Conservation (phyloP, 2,888 invertebrate genomes). For the Globia sparganii region DNA sequence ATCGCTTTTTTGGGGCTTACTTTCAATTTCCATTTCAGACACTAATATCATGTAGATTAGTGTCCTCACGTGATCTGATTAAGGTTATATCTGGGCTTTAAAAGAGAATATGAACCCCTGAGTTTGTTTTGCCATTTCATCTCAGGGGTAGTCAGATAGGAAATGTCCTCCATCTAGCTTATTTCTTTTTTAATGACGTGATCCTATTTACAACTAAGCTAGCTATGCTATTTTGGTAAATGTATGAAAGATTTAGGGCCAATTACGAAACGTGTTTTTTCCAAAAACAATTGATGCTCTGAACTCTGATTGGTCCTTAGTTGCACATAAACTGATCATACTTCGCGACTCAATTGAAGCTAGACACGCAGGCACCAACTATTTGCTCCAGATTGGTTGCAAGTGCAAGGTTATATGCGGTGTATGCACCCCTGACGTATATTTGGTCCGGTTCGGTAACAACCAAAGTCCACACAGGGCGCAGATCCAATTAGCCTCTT, state of each 20-base stretch:
- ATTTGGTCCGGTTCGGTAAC: slow-evolving; percentile 16
- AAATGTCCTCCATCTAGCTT: no score
- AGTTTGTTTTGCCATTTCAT: background rate
- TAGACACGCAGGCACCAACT: slow-evolving; percentile 44
- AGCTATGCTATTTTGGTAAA: no score
- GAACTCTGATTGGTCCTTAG: slow-evolving; percentile 16
- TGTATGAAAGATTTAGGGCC: background rate
- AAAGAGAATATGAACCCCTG: background rate
- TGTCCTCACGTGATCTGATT: background rate
- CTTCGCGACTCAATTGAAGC: slow-evolving; percentile 38
- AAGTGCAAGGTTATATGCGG: slow-evolving; percentile 59
- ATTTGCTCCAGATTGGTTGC: slow-evolving; percentile 43
- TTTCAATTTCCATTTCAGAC: background rate
- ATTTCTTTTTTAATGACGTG: no score
- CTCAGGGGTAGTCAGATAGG: background rate
- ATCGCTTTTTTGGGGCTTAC: background rate
- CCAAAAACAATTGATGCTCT: background rate
- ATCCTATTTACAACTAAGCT: background rate
- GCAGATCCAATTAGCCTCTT: slow-evolving; percentile 52
- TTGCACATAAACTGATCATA: slow-evolving; percentile 16
- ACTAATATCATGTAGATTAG: background rate
- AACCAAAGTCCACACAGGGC: slow-evolving; percentile 22
- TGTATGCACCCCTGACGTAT: slow-evolving; percentile 29
- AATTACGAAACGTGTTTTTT: background rate
- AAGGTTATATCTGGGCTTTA: no score